Conservation (phyloP, 2,113 vertebrate species). For the Nyctibius bracteatus region DNA sequence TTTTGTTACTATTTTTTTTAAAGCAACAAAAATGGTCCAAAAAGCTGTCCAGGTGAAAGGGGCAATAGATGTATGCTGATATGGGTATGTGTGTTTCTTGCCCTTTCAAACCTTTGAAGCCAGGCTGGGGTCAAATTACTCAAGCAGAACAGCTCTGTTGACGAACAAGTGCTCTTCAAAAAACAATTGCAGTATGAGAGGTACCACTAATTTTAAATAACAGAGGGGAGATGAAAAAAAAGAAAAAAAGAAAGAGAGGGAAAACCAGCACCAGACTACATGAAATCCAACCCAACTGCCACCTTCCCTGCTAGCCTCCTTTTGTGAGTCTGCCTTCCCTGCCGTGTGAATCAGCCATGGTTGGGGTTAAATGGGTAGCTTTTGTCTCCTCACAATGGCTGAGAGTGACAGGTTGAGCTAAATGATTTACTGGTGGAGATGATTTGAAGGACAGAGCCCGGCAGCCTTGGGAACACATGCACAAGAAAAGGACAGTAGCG, state of each 20-base stretch:
- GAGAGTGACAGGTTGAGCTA: conserved; percentile 62
- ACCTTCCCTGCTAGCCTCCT: conserved; percentile 25
- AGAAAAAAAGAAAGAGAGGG: background rate
- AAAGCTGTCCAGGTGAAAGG: conserved; percentile 49
- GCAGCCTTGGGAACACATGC: conserved; percentile 59
- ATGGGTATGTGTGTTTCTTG: background rate
- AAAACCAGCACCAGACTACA: conserved; percentile 28
- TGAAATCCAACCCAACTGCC: conserved; percentile 55
- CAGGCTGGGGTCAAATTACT: conserved; percentile 38
- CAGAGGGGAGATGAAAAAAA: background rate
- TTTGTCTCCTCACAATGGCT: conserved; percentile 66
- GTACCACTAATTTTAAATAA: conserved; percentile 52
- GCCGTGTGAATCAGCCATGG: conserved; percentile 63
- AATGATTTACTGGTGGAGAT: conserved; percentile 72
- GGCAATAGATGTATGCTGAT: conserved; percentile 5
- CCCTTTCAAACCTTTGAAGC: conserved; percentile 40
- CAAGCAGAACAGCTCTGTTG: conserved; percentile 59
- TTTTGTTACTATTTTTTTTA: background rate
- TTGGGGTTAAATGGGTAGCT: conserved; percentile 72
- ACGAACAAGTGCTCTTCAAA: conserved; percentile 53
- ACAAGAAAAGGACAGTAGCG: conserved; percentile 52
- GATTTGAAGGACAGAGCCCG: conserved; percentile 60
- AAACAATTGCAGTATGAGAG: conserved; percentile 22
- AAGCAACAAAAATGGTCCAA: background rate
- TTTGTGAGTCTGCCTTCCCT: conserved; percentile 59